Percentiles rank a stretch among this genome's conserved stretches.
Conservation (phyloP, 2,797 vertebrate species). For the Gymnodraco acuticeps region DNA sequence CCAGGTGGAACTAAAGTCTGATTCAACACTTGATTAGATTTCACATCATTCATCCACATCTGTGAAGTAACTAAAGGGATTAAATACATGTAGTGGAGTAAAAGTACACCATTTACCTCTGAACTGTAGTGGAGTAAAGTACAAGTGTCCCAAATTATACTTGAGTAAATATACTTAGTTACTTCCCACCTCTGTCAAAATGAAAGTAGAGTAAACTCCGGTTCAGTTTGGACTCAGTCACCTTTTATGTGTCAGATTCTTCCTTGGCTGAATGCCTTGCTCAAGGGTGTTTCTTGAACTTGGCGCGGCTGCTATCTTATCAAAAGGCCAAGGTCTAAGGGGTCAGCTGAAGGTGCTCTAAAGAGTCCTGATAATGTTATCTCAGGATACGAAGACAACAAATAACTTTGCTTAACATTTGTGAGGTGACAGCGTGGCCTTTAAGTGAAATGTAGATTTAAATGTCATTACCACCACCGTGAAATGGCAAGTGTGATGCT, state of each 20-base stretch:
- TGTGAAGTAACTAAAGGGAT: too few relatives aligned
- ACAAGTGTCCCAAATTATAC: too few relatives aligned
- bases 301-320: conserved; percentile 55
- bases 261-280: conserved; percentile 37
- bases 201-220: too few relatives aligned
- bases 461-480: conserved; percentile 19
- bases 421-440: conserved; percentile 20
- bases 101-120: too few relatives aligned
- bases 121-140: too few relatives aligned
- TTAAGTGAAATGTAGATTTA: conserved; percentile 13
- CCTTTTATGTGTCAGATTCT: neutral
- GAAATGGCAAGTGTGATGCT: neutral
- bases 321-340: conserved; percentile 41
- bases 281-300: conserved; percentile 7
- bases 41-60: too few relatives aligned
- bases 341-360: conserved; percentile 36
- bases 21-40: too few relatives aligned
- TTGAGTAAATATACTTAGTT: too few relatives aligned
- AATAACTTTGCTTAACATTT: conserved; percentile 39
- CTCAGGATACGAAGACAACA: conserved; percentile 20
- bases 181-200: too few relatives aligned
- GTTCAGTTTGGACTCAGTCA: too few relatives aligned
- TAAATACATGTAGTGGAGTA: too few relatives aligned
- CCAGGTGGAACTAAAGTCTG: too few relatives aligned
- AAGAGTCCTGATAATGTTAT: conserved; percentile 46